phyloP scores from a whole-genome alignment of 2,113 vertebrate species.

The Agelaius phoeniceus region DNA sequence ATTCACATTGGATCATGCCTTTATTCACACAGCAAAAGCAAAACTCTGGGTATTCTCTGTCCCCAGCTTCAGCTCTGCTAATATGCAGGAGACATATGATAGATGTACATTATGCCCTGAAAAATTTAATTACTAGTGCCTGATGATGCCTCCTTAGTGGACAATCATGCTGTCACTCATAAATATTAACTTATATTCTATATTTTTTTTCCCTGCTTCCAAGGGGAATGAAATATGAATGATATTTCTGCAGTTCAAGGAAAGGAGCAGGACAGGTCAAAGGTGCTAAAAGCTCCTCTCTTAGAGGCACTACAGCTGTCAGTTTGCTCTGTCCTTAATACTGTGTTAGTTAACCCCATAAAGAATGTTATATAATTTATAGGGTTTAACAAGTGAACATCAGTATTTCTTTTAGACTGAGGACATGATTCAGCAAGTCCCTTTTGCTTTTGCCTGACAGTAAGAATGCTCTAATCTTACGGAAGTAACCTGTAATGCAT shows the following conservation, averaged over 20 bases:
- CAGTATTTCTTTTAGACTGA: background rate
- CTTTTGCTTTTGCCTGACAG: background rate
- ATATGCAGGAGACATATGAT: background rate
- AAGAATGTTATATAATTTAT: background rate
- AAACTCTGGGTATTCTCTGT: background rate
- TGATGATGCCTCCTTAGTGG: background rate
- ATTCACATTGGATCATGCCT: background rate
- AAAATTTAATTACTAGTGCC: background rate
- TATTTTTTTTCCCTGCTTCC: background rate
- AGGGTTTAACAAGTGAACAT: background rate
- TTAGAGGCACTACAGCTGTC: background rate
- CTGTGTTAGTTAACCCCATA: background rate
- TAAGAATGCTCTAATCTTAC: background rate
- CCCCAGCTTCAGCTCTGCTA: background rate
- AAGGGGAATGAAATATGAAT: background rate
- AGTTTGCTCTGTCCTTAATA: background rate
- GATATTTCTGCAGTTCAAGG: background rate
- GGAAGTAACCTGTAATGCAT: background rate
- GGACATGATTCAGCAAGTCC: conserved; percentile 12
- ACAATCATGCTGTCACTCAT: background rate
- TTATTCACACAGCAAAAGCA: background rate
- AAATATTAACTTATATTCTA: background rate
- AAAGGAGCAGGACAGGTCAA: background rate
- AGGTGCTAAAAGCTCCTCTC: background rate
- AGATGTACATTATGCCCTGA: background rate